These are phyloP conservation scores for Martes martes DNA, from an alignment of 2,113 vertebrate species.

Conservation along the genomic window DNA sequence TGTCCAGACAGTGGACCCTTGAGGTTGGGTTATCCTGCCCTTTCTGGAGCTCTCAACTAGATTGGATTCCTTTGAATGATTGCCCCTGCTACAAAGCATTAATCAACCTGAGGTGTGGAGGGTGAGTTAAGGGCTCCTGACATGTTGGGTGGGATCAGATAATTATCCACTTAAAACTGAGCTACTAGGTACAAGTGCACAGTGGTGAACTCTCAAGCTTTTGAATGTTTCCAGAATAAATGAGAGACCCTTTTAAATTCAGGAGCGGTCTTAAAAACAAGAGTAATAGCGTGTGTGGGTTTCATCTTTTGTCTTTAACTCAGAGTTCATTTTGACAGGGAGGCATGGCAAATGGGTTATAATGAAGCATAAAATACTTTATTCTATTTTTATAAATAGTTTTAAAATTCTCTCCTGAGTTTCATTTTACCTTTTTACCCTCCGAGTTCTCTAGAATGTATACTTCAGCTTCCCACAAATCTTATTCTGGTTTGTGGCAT, in stretches of 20 bases:
- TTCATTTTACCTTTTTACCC: slow-evolving; percentile 24
- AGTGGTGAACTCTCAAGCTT: not conserved
- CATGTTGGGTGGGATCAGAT: not conserved
- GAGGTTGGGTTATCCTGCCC: not conserved
- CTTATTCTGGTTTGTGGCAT: not conserved
- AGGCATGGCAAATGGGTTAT: not conserved
- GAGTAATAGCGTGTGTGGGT: not conserved
- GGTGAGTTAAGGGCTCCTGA: not conserved
- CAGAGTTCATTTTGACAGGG: slow-evolving; percentile 38
- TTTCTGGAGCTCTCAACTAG: not conserved
- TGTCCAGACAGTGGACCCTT: not conserved
- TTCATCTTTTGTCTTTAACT: slow-evolving; percentile 41
- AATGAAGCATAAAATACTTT: not conserved
- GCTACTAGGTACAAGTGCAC: not conserved
- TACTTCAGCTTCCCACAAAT: not conserved
- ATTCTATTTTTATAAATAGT: not conserved
- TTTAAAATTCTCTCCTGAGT: not conserved
- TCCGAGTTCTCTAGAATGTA: not conserved
- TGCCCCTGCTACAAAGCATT: not conserved
- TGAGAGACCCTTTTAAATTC: not conserved
- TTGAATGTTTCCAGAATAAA: slow-evolving; percentile 28
- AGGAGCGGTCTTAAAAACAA: slow-evolving; percentile 2
- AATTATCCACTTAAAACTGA: slow-evolving; percentile 3
- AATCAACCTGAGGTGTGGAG: not conserved
- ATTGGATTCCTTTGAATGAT: not conserved